A percentile compares a stretch with the other conserved stretches of the same genome.
Conservation (phyloP, 2,797 vertebrate species). For the Pitangus sulphuratus region DNA sequence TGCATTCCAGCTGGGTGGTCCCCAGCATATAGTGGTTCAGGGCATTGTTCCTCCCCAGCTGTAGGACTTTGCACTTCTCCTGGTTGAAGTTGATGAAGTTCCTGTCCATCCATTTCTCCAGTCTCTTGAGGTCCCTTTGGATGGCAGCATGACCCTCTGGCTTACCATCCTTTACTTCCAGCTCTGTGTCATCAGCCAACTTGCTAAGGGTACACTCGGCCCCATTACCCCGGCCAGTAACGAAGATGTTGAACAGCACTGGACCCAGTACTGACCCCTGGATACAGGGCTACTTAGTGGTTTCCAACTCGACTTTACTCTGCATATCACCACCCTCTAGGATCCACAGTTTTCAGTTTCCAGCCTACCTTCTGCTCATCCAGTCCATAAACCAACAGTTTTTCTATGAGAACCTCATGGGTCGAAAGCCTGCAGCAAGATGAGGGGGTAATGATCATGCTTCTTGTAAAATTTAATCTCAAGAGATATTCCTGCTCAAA, state of each 20-base stretch:
- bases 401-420: neutral
- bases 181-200: neutral
- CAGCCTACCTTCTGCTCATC: neutral
- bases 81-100: neutral
- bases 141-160: neutral
- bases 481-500: neutral
- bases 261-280: neutral
- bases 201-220: neutral
- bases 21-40: accelerated
- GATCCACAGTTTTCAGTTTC: neutral
- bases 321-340: neutral
- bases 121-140: neutral
- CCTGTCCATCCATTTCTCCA: neutral
- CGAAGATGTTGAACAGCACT: neutral
- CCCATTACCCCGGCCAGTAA: neutral
- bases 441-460: neutral
- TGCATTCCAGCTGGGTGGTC: neutral
- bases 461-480: neutral
- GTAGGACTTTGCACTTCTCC: neutral
- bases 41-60: neutral
- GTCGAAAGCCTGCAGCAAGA: neutral
- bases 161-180: neutral
- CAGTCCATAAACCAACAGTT: neutral
- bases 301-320: neutral
- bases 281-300: neutral